Evolutionary conservation across 2,797 vertebrate genomes (phyloP).

Genomic region (Momotus momota): DNA sequence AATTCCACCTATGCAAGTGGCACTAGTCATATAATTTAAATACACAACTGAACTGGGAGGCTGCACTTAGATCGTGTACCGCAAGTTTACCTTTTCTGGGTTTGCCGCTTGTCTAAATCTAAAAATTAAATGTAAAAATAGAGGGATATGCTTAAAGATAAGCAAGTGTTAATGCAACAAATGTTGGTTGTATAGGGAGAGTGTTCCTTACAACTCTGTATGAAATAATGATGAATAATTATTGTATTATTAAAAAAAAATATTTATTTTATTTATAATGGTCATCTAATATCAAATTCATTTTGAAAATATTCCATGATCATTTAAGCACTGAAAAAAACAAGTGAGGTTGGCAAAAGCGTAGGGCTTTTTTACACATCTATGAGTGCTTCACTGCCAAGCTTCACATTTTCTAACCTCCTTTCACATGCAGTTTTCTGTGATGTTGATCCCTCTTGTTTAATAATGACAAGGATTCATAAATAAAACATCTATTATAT

Average conservation of each 20-base stretch:
- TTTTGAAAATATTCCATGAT: not conserved
- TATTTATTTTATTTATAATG: not conserved
- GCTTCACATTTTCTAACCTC: not conserved
- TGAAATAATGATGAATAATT: not conserved
- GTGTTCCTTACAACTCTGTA: not conserved
- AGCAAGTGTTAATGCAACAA: not conserved
- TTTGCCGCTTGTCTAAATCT: not conserved
- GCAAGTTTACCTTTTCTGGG: not conserved
- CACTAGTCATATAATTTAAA: not conserved
- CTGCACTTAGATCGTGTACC: not conserved
- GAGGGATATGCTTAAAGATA: not conserved
- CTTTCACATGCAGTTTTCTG: constrained; percentile 45
- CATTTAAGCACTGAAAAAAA: not conserved
- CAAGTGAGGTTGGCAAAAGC: not conserved
- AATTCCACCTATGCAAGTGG: not conserved
- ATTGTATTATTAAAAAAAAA: too few relatives aligned
- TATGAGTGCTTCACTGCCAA: not conserved
- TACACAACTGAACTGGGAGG: not conserved
- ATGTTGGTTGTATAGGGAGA: not conserved
- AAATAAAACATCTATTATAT: constrained; percentile 70
- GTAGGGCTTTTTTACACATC: not conserved
- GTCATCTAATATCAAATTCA: not conserved
- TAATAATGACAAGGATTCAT: constrained; percentile 66
- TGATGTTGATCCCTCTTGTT: constrained; percentile 12
- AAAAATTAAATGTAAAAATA: not conserved